These are phyloP conservation scores for Agrochola circellaris DNA, from an alignment of 2,888 invertebrate genomes.

Conservation along the genomic window DNA sequence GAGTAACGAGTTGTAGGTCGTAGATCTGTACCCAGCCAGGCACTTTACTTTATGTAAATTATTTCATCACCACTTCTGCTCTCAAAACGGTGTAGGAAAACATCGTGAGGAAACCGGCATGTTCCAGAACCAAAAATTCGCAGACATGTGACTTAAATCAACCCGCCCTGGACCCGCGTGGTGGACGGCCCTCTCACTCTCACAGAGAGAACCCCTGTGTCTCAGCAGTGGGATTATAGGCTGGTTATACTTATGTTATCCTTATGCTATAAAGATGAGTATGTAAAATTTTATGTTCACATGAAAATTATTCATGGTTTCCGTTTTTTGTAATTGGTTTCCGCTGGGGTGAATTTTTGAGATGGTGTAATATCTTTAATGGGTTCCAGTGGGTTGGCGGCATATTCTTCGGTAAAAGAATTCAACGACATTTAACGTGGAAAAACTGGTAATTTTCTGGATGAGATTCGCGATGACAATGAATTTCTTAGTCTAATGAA, in stretches of 20 bases:
- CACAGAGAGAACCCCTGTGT: background rate
- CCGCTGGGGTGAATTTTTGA: conserved; percentile 37
- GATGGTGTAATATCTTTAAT: conserved; percentile 12
- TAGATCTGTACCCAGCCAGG: background rate
- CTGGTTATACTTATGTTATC: background rate
- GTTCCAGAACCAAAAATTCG: background rate
- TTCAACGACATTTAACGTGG: background rate
- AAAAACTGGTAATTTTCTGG: background rate
- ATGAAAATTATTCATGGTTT: conserved; percentile 20
- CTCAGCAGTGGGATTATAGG: background rate
- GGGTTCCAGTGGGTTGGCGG: background rate
- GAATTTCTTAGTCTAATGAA: background rate
- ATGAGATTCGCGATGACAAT: background rate
- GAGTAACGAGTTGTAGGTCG: too few species aligned
- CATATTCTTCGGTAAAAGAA: background rate
- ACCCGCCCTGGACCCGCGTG: too few species aligned
- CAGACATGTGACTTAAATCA: background rate
- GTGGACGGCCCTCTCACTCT: too few species aligned
- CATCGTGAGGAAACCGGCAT: background rate
- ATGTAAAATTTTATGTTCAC: conserved; percentile 2
- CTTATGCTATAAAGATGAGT: background rate
- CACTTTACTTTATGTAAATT: background rate
- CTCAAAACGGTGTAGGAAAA: background rate
- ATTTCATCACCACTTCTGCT: too few species aligned
- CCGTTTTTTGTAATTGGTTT: conserved; percentile 20